These are phyloP conservation scores for Pomatorhinus ruficollis DNA, from an alignment of 2,113 vertebrate species.

Conservation along the genomic window DNA sequence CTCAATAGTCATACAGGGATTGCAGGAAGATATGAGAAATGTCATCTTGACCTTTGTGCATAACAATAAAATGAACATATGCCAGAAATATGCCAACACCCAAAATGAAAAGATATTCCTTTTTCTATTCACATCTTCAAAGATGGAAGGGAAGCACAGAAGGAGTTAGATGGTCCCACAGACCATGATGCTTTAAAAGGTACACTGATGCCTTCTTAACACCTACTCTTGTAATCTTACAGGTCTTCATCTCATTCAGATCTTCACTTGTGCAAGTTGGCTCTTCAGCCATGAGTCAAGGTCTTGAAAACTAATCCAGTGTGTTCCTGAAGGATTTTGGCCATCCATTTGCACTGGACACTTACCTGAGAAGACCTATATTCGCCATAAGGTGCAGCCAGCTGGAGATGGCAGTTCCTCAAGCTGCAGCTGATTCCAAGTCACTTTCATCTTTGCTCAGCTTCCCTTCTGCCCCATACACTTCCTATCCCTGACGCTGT, in stretches of 20 bases:
- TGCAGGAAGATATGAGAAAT: not conserved
- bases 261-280: not conserved
- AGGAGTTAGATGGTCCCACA: not conserved
- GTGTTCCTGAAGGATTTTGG: not conserved
- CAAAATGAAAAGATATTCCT: not conserved
- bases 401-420: not conserved
- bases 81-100: not conserved
- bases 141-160: not conserved
- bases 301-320: not conserved
- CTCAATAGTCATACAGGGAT: not conserved
- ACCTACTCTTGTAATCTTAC: not conserved
- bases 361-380: not conserved
- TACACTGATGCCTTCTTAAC: not conserved
- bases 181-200: not conserved
- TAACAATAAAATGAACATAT: not conserved
- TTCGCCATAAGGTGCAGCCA: not conserved
- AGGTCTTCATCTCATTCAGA: not conserved
- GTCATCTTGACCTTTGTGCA: not conserved
- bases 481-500: not conserved
- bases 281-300: not conserved
- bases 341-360: not conserved
- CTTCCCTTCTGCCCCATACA: not conserved
- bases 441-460: not conserved
- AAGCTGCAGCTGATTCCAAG: not conserved
- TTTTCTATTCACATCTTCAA: not conserved